Conservation (phyloP, 2,888 invertebrate species). For the Nematopogon swammerdamellus region DNA sequence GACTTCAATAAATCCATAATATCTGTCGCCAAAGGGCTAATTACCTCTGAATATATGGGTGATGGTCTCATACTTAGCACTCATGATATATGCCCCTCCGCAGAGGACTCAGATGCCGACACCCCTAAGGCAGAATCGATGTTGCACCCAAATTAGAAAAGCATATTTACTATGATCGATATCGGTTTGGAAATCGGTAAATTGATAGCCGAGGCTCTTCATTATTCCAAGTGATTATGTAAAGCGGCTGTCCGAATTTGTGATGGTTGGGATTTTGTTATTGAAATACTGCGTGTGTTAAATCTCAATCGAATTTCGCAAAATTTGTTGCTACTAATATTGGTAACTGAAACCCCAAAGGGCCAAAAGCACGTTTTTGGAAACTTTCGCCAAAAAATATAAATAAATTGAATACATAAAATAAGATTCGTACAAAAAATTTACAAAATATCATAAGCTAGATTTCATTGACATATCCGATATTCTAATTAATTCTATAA, state of each 20-base stretch:
- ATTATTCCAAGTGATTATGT: background rate
- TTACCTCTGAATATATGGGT: conserved; percentile 49
- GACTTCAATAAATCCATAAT: conserved; percentile 49
- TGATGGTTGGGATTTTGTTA: background rate
- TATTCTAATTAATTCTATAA: too few relatives aligned
- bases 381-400: too few relatives aligned
- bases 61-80: conserved; percentile 55
- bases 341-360: too few relatives aligned
- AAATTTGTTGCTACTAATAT: too few relatives aligned
- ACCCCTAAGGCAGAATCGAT: conserved; percentile 22
- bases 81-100: conserved; percentile 46
- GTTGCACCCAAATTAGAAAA: background rate
- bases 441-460: too few relatives aligned
- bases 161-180: background rate
- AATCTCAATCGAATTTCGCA: too few relatives aligned
- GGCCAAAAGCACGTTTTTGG: too few relatives aligned
- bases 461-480: too few relatives aligned
- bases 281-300: background rate
- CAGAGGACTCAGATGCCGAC: conserved; percentile 48
- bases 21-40: conserved; percentile 54
- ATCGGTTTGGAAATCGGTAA: background rate
- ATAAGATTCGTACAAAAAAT: too few relatives aligned
- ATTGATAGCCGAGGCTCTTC: background rate
- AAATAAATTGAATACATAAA: too few relatives aligned
- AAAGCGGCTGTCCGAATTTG: background rate